phyloP scores from a whole-genome alignment of 2,113 vertebrate species.

The Neolamprologus ventralis region DNA sequence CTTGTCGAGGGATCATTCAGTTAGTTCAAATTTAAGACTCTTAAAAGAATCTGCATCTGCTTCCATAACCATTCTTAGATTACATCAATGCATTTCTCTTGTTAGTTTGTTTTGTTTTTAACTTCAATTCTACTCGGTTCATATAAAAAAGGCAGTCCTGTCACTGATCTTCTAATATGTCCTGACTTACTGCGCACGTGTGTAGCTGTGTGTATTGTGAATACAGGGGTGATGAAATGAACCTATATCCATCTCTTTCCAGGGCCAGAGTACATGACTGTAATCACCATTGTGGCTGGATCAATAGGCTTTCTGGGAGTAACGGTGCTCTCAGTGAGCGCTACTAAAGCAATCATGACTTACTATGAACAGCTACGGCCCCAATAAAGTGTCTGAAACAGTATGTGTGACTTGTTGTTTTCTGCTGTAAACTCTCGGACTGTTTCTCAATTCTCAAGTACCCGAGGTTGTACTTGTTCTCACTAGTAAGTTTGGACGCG shows the following conservation, averaged over 20 bases:
- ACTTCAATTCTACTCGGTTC: neutral
- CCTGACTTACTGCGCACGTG: neutral
- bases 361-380: conserved; percentile 13
- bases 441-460: neutral
- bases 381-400: conserved; percentile 28
- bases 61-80: neutral
- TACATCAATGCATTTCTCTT: neutral
- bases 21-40: no score
- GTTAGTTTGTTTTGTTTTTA: neutral
- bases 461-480: fast-evolving
- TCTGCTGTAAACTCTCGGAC: neutral
- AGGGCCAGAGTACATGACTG: conserved; percentile 34
- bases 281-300: conserved; percentile 31
- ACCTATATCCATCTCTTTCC: neutral
- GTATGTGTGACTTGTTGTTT: neutral
- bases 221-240: neutral
- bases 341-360: conserved; percentile 41
- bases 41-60: neutral
- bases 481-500: fast-evolving
- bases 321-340: conserved; percentile 19
- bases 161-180: neutral
- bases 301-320: conserved; percentile 31
- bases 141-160: neutral
- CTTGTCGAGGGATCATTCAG: neutral
- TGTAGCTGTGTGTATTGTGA: neutral